A percentile compares a stretch with the other conserved stretches of the same genome.
Evolutionary conservation across 2,113 vertebrate species (phyloP).

Genomic region (Raja brachyura): DNA sequence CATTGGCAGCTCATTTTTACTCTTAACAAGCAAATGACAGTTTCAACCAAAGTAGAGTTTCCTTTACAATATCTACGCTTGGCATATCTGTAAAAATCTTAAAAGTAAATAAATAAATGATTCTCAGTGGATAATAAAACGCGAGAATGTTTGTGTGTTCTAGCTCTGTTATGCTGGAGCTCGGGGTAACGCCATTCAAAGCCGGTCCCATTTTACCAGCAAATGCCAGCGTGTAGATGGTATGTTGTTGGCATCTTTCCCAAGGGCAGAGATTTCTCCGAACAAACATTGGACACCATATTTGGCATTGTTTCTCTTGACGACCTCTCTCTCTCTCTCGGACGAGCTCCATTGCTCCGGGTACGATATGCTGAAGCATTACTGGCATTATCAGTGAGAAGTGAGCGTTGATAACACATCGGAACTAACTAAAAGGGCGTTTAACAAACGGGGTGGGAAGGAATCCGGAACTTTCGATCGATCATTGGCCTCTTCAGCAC

Average conservation of each 20-base stretch:
- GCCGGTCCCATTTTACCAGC: background rate
- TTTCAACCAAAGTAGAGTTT: background rate
- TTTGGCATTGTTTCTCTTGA: conserved; percentile 3
- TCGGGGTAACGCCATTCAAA: background rate
- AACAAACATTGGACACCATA: background rate
- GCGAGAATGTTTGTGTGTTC: background rate
- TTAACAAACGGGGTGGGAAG: background rate
- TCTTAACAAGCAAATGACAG: background rate
- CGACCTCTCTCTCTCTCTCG: background rate
- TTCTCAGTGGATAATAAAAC: background rate
- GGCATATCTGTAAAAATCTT: background rate
- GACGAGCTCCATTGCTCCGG: background rate
- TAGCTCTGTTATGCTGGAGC: background rate
- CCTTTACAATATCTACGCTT: background rate
- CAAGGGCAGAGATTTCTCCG: background rate
- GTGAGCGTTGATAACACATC: background rate
- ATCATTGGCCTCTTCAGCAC: no score
- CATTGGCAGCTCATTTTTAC: background rate
- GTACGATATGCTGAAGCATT: background rate
- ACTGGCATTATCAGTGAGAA: background rate
- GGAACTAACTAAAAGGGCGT: background rate
- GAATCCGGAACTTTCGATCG: background rate
- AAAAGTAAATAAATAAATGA: background rate
- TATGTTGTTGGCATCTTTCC: background rate
- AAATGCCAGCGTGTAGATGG: background rate